phyloP scores from a whole-genome alignment of 2,888 invertebrate genomes.

The Machimus rusticus region DNA sequence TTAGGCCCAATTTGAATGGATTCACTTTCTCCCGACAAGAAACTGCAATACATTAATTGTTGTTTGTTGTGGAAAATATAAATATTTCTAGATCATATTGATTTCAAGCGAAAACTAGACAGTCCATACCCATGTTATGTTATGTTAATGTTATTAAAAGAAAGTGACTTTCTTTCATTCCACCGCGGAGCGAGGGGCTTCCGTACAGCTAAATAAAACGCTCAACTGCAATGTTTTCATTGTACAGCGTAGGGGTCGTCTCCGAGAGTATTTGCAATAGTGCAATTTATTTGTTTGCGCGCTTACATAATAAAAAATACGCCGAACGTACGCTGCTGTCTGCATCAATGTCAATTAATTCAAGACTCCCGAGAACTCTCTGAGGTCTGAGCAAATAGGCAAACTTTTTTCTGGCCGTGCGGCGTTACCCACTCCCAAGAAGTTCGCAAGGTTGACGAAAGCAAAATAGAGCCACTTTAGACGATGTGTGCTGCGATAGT shows the following conservation, averaged over 20 bases:
- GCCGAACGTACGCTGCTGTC: neutral
- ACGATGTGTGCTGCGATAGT: neutral
- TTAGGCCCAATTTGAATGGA: neutral
- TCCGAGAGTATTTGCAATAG: neutral
- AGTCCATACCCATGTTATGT: neutral
- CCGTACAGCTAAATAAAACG: neutral
- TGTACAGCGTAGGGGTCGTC: neutral
- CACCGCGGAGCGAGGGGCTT: neutral
- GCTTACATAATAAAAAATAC: neutral
- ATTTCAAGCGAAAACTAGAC: neutral
- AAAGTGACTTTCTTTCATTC: neutral
- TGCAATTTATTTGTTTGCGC: neutral
- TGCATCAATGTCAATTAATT: neutral
- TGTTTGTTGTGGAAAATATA: neutral
- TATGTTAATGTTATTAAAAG: neutral
- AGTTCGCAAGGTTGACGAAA: neutral
- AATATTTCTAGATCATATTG: neutral
- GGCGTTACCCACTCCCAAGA: neutral
- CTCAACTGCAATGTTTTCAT: neutral
- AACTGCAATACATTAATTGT: neutral
- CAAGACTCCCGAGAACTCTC: neutral
- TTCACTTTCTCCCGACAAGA: neutral
- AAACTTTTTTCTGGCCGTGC: neutral
- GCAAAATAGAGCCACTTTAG: neutral
- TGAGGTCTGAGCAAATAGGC: neutral